phyloP scores from a whole-genome alignment of 2,797 vertebrate species.

The Amphiprion clarkii region DNA sequence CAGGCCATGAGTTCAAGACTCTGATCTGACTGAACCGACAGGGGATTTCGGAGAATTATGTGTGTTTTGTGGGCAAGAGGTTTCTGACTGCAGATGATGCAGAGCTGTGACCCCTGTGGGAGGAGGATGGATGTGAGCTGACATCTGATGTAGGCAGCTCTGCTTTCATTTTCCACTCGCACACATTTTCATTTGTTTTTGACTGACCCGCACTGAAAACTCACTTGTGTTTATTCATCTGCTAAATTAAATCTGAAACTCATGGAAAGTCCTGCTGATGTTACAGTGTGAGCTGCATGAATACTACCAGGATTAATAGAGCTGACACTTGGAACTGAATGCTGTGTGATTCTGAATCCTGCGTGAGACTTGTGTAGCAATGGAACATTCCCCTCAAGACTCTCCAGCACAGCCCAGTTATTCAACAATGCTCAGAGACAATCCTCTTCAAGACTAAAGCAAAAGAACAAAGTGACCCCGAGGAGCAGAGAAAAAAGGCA shows the following conservation, averaged over 20 bases:
- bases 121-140: conserved; percentile 51
- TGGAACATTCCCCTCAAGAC: conserved; percentile 30
- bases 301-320: conserved; percentile 33
- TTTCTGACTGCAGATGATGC: conserved; percentile 54
- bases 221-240: conserved; percentile 34
- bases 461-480: conserved; percentile 21
- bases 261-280: conserved; percentile 26
- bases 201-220: conserved; percentile 28
- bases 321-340: conserved; percentile 43
- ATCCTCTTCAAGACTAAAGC: conserved; percentile 6
- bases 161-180: conserved; percentile 16
- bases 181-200: conserved; percentile 41
- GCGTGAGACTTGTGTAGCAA: conserved; percentile 28
- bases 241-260: conserved; percentile 48
- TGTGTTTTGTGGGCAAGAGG: conserved; percentile 52
- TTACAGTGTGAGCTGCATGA: conserved; percentile 37
- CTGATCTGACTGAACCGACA: conserved; percentile 58
- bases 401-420: neutral
- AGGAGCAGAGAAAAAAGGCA: neutral
- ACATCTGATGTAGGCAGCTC: conserved; percentile 30
- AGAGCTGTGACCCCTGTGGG: conserved; percentile 50
- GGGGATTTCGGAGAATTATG: conserved; percentile 61
- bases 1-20: conserved; percentile 42
- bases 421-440: conserved; percentile 19
- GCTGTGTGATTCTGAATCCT: conserved; percentile 22